Percentiles rank a stretch among this genome's conserved stretches.
phyloP scores from a whole-genome alignment of 2,888 invertebrate species.

The Ommatoiulus sabulosus region DNA sequence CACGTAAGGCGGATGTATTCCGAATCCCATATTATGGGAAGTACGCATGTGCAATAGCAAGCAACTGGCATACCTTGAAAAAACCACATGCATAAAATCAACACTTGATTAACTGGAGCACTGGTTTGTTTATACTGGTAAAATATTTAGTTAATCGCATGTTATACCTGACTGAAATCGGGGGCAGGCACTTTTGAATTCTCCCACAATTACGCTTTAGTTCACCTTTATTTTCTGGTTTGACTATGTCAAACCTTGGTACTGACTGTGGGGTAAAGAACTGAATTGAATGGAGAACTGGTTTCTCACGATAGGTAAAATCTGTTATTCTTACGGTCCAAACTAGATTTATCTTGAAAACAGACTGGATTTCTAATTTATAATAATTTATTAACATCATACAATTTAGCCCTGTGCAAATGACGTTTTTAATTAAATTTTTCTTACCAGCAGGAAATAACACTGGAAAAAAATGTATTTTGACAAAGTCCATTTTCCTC shows the following conservation, averaged over 20 bases:
- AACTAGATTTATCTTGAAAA: too few relatives aligned
- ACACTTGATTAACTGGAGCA: background rate
- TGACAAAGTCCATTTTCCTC: background rate
- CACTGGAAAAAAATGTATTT: too few relatives aligned
- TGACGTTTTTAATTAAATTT: background rate
- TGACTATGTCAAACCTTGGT: background rate
- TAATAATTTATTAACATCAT: background rate
- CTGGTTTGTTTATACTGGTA: background rate
- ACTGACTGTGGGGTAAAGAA: too few relatives aligned
- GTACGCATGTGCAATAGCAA: too few relatives aligned
- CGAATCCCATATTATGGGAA: too few relatives aligned
- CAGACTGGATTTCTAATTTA: background rate
- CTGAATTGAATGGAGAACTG: background rate
- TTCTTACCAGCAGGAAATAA: background rate
- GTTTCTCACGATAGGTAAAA: background rate
- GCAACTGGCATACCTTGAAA: too few relatives aligned
- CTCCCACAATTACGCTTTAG: too few relatives aligned
- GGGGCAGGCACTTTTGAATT: too few relatives aligned
- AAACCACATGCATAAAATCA: background rate
- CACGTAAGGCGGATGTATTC: too few relatives aligned
- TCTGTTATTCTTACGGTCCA: background rate
- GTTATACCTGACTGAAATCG: too few relatives aligned
- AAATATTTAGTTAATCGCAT: background rate
- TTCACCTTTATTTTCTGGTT: background rate
- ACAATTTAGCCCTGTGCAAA: background rate